Conservation (phyloP, 2,113 vertebrate genomes). For the Orycteropus afer region DNA sequence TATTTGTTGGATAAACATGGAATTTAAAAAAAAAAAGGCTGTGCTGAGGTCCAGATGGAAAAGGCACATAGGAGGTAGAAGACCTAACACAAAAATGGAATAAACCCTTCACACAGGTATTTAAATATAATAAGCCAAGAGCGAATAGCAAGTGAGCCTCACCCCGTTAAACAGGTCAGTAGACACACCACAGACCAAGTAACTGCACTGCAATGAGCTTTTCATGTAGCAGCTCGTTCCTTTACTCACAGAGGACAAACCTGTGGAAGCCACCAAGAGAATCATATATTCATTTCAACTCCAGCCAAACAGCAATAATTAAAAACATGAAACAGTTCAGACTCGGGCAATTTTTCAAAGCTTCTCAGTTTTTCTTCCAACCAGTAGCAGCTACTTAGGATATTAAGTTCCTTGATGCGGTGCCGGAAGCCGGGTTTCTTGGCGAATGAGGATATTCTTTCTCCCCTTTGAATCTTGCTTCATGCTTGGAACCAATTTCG, state of each 20-base stretch:
- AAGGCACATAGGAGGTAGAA: neutral
- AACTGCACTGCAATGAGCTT: neutral
- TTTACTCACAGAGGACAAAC: neutral
- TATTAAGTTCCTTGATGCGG: neutral
- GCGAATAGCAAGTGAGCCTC: neutral
- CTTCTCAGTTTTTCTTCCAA: neutral
- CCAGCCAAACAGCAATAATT: constrained; percentile 41
- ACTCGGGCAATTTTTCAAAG: constrained; percentile 56
- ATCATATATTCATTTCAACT: constrained; percentile 41
- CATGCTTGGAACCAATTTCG: neutral
- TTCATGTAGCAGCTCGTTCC: neutral
- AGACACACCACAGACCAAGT: neutral
- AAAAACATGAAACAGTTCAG: constrained; percentile 34
- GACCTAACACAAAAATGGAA: neutral
- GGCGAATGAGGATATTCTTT: constrained; percentile 9
- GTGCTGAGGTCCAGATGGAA: neutral
- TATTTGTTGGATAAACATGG: neutral
- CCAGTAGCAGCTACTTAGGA: neutral
- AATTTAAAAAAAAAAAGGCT: neutral
- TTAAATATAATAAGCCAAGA: neutral
- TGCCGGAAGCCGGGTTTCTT: neutral
- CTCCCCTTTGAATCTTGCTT: constrained; percentile 11
- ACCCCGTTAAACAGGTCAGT: too few species aligned
- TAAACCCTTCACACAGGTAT: neutral
- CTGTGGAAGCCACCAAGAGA: neutral